These are phyloP conservation scores for Temnothorax nylanderi DNA, from an alignment of 1,140 invertebrate genomes.

Conservation along the genomic window DNA sequence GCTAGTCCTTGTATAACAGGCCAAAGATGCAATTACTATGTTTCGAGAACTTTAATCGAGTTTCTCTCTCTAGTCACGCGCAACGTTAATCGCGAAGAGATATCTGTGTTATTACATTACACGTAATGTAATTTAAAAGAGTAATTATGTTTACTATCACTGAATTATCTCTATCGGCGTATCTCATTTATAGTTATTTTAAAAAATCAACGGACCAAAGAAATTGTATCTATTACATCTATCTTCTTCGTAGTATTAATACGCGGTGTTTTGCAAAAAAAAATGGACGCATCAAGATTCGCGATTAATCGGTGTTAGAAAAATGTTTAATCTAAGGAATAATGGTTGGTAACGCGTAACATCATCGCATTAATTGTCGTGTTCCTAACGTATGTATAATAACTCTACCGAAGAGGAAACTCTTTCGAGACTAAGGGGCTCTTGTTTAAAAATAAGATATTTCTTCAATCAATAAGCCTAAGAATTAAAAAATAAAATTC, in stretches of 20 bases:
- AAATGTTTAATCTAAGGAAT: constrained; percentile 15
- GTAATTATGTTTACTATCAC: background rate
- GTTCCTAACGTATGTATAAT: constrained; percentile 45
- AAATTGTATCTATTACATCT: constrained; percentile 42
- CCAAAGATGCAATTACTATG: background rate
- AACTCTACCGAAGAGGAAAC: constrained; percentile 17
- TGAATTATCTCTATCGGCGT: background rate
- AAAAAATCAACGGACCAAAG: constrained; percentile 71
- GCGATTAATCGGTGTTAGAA: constrained; percentile 16
- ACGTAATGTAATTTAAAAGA: constrained; percentile 8
- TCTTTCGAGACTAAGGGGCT: background rate
- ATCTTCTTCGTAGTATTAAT: constrained; percentile 40
- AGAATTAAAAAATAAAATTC: constrained; percentile 15
- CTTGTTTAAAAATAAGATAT: constrained; percentile 25
- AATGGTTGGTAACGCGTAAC: constrained; percentile 44
- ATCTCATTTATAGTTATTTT: constrained; percentile 20
- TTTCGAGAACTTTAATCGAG: background rate
- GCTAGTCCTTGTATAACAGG: background rate
- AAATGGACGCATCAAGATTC: background rate
- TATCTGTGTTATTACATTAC: constrained; percentile 42
- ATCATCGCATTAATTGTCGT: constrained; percentile 53
- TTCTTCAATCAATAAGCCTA: constrained; percentile 39
- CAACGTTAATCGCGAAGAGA: constrained; percentile 22
- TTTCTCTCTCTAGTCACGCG: constrained; percentile 8
- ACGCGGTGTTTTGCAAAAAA: constrained; percentile 46